Evolutionary conservation across 2,797 vertebrate species (phyloP).

Genomic region (Bradypodion pumilum): DNA sequence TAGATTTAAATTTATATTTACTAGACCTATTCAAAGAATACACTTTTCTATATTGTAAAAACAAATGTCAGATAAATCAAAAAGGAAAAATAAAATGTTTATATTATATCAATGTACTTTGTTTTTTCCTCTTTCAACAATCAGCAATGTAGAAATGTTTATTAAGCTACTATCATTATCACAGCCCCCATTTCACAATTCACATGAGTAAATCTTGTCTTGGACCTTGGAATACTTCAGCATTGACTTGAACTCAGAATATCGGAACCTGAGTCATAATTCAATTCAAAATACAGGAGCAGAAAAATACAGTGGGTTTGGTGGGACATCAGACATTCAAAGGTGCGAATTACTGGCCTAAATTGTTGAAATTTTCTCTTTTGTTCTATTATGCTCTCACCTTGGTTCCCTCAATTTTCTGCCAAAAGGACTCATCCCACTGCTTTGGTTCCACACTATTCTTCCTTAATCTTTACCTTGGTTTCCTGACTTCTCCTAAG

Average conservation of each 20-base stretch:
- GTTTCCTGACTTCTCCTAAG: background rate
- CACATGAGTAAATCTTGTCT: background rate
- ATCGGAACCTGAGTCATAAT: too few species aligned
- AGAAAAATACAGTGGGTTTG: too few species aligned
- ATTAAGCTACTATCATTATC: constrained; percentile 18
- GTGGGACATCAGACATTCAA: too few species aligned
- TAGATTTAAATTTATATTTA: constrained; percentile 86
- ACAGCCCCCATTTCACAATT: background rate
- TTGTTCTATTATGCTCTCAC: background rate
- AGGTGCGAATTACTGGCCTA: too few species aligned
- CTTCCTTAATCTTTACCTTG: background rate
- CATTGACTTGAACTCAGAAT: background rate
- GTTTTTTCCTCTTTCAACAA: constrained; percentile 57
- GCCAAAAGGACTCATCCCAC: background rate
- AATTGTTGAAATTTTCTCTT: background rate
- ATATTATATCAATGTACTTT: constrained; percentile 77
- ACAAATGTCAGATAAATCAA: constrained; percentile 78
- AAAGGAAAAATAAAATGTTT: constrained; percentile 87
- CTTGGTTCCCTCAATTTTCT: background rate
- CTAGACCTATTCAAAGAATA: constrained; percentile 84
- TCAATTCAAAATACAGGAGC: too few species aligned
- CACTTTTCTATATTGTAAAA: constrained; percentile 88
- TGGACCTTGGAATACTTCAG: background rate
- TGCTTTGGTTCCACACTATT: background rate
- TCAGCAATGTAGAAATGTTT: constrained; percentile 15